Base-by-base conservation (phyloP, 1,140 invertebrate species). In the Drosophila paulistorum region DNA sequence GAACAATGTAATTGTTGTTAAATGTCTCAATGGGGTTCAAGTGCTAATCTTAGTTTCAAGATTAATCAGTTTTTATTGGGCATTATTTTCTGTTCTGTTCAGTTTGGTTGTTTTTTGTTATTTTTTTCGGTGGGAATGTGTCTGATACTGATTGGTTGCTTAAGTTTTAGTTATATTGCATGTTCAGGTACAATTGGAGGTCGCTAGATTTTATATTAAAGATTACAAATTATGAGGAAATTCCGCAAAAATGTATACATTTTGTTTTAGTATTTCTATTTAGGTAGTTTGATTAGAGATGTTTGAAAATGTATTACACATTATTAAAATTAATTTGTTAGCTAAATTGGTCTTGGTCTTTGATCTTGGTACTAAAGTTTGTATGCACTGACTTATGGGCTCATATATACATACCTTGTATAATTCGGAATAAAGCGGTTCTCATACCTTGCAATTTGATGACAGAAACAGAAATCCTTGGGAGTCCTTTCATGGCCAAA, bases 1-100 rank as follows among this genome's bases (percentile, higher is more conserved):
- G 37, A 48, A 10, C 14, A 45, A 26, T 65, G 42, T 10, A 20
- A 7, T 69, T 59, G 55, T 69, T 65, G 54, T 42, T 20, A 37
- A 45, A 48, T 54, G 59, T 45, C 37, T 37, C 33, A 20, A 59
- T 48, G 6, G n/a, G 23, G 26, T 35, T 51, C 10, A 10, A 26
- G 17, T 51, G 45, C 17, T 51, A 51, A 51, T n/a, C 57, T 33
- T 11, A 63, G 41, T 10, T 68, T 14, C 7, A 17, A 30, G 35
- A 68, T 67, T 58, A 60, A 71, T 54, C 35, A 57, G 20, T 68
- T 68, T 68, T 68, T 48, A 48, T 48, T 48, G 45, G 14, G 14
- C 45, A 48, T 48, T 48, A 48, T 48, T 48, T 48, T 17, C 14
- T 48, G 45, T 17, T 39, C 11, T 20, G 14, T 17, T 17, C 3